A percentile compares a stretch with the other conserved stretches of the same genome.
Evolutionary conservation across 2,113 vertebrate genomes (phyloP).

Genomic region (Orientallactaga bullata): DNA sequence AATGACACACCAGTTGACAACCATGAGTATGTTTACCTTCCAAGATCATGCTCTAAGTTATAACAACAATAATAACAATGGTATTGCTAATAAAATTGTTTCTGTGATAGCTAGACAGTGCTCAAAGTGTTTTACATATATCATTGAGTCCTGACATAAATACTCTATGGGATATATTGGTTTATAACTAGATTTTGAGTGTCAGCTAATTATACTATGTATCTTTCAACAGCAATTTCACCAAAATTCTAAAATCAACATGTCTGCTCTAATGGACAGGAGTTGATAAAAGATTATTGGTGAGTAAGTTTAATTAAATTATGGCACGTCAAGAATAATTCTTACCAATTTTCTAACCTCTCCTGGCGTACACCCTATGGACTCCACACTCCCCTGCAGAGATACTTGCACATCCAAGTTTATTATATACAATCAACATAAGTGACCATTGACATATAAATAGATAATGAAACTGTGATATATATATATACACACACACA

Average conservation of each 20-base stretch:
- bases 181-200: constrained; percentile 32
- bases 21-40: background rate
- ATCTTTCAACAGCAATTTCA: background rate
- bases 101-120: background rate
- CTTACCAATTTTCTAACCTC: background rate
- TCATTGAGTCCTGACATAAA: background rate
- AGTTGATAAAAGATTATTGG: background rate
- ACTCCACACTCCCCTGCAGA: too few species aligned
- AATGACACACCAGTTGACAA: background rate
- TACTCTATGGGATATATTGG: background rate
- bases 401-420: too few species aligned
- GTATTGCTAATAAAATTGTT: background rate
- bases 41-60: background rate
- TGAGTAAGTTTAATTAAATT: background rate
- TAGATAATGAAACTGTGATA: too few species aligned
- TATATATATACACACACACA: too few species aligned
- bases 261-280: background rate
- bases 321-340: background rate
- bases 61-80: background rate
- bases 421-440: too few species aligned
- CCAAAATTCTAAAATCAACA: constrained; percentile 29
- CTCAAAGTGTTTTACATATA: background rate
- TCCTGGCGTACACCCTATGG: too few species aligned
- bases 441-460: too few species aligned
- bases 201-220: background rate